Evolutionary conservation across 1,140 invertebrate genomes (phyloP).

Genomic region (Aphelenchoides fujianensis): DNA sequence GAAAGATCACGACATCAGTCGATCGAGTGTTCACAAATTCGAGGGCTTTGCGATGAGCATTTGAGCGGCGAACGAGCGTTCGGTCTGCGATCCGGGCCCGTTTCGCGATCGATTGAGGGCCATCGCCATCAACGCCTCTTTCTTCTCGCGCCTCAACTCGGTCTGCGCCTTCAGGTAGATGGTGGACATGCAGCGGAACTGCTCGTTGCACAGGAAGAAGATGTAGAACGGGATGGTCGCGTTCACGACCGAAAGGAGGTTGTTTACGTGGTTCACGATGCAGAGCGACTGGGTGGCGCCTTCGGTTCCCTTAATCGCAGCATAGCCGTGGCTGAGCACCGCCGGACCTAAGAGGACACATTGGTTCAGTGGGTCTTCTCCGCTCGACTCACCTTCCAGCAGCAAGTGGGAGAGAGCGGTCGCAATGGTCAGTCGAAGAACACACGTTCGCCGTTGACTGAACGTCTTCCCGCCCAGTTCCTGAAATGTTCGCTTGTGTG

Average conservation of each 20-base stretch:
- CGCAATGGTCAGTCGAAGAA: constrained; percentile 58
- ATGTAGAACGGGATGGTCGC: constrained; percentile 61
- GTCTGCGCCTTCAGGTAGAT: constrained; percentile 49
- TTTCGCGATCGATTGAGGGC: constrained; percentile 33
- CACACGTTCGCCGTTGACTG: constrained; percentile 57
- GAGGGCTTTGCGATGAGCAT: constrained; percentile 34
- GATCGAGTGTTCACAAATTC: constrained; percentile 30
- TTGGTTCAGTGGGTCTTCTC: background rate
- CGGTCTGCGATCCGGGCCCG: constrained; percentile 11
- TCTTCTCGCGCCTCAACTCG: constrained; percentile 33
- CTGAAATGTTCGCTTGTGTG: constrained; percentile 26
- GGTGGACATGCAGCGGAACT: constrained; percentile 56
- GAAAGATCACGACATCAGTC: background rate
- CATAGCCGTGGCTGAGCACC: constrained; percentile 53
- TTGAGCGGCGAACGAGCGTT: constrained; percentile 34
- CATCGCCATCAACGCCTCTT: constrained; percentile 30
- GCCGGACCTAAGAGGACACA: constrained; percentile 32
- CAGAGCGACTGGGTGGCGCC: constrained; percentile 43
- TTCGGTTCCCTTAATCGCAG: constrained; percentile 51
- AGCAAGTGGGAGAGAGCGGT: constrained; percentile 58
- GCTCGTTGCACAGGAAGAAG: constrained; percentile 54
- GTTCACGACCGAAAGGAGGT: constrained; percentile 56
- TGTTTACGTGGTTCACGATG: constrained; percentile 56
- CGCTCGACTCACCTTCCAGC: constrained; percentile 37
- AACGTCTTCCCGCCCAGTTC: constrained; percentile 57